Percentiles rank a stretch among this genome's conserved stretches.
These are phyloP conservation scores for Aptenodytes forsteri DNA, from an alignment of 2,113 vertebrate species.

Conservation along the genomic window DNA sequence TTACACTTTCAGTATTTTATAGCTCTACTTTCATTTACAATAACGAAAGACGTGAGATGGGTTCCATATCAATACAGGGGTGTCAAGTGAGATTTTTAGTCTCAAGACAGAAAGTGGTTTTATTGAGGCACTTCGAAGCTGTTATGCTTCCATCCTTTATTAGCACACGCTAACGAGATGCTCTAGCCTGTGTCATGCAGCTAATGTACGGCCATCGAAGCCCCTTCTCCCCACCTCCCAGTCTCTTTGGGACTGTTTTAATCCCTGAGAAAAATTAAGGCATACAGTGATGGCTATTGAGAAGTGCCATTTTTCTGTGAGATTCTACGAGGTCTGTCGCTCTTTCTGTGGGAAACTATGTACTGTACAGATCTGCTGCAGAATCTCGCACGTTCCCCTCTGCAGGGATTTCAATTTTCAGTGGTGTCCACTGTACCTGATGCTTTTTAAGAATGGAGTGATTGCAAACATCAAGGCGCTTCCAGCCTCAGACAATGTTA, in stretches of 20 bases:
- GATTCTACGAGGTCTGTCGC: background rate
- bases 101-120: background rate
- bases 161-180: background rate
- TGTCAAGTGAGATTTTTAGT: background rate
- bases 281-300: background rate
- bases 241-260: background rate
- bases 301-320: background rate
- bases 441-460: background rate
- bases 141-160: background rate
- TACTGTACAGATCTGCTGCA: background rate
- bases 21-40: background rate
- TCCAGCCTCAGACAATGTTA: background rate
- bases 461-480: background rate
- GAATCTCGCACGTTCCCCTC: background rate
- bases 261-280: background rate
- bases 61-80: background rate
- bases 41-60: background rate
- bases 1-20: background rate
- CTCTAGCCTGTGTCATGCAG: background rate
- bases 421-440: background rate
- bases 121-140: background rate
- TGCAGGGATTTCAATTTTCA: background rate
- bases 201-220: background rate
- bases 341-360: background rate
- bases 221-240: background rate